A percentile compares a stretch with the other conserved stretches of the same genome.
Conservation (phyloP, 2,888 invertebrate genomes). For the Argyra leucocephala region DNA sequence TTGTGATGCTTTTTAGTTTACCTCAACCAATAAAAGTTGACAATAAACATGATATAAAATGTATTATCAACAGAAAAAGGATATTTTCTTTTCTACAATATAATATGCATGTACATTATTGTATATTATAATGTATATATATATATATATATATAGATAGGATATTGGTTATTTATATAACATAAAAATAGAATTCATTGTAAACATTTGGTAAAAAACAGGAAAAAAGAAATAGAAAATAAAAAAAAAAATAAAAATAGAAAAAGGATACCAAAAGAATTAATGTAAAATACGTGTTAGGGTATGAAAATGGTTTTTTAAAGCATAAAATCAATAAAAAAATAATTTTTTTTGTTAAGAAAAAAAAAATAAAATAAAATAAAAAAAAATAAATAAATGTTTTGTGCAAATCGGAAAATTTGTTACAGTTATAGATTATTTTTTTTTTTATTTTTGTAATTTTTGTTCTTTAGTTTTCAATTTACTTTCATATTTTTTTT, state of each 20-base stretch:
- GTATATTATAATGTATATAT: too few species aligned
- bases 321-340: conserved; percentile 5
- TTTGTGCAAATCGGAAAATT: neutral
- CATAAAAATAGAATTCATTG: too few species aligned
- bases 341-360: neutral
- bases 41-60: conserved; percentile 4
- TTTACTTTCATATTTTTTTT: neutral
- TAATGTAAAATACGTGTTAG: conserved; percentile 6
- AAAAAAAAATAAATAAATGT: too few species aligned
- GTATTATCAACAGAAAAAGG: neutral
- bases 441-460: neutral
- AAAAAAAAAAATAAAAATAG: neutral
- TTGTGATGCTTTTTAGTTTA: neutral
- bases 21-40: conserved; percentile 6
- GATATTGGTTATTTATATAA: too few species aligned
- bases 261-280: neutral
- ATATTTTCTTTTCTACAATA: too few species aligned
- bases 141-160: too few species aligned
- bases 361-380: too few species aligned
- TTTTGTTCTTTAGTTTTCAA: neutral
- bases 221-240: neutral
- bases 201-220: neutral
- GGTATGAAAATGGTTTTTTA: neutral
- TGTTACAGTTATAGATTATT: neutral
- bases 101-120: too few species aligned